Conservation (phyloP, 2,797 vertebrate genomes). For the Sebastes trivittatus region DNA sequence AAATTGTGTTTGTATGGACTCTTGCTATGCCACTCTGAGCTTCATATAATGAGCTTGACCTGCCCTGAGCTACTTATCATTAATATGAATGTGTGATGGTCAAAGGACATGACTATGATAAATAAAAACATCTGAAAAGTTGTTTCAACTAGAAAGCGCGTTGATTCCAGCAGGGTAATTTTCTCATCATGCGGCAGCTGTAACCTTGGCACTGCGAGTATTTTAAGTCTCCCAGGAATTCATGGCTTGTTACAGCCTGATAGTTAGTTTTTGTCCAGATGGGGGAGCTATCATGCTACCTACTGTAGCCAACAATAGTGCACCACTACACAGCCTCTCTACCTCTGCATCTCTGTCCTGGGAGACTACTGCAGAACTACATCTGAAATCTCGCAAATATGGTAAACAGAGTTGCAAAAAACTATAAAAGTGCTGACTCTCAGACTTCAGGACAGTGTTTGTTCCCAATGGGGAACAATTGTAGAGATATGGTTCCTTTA, state of each 20-base stretch:
- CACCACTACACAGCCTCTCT: neutral
- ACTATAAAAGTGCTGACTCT: conserved; percentile 66
- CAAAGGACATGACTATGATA: neutral
- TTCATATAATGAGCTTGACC: conserved; percentile 16
- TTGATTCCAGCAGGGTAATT: conserved; percentile 16
- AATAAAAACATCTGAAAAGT: neutral
- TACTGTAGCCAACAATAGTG: neutral
- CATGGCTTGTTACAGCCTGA: neutral
- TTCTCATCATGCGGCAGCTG: conserved; percentile 29
- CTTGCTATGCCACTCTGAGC: conserved; percentile 17
- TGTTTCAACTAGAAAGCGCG: neutral
- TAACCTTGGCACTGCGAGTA: conserved; percentile 36
- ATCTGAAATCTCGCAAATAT: conserved; percentile 62
- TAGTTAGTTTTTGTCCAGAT: conserved; percentile 57
- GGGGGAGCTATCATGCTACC: conserved; percentile 74
- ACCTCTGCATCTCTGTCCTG: conserved; percentile 40
- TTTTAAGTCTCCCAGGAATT: conserved; percentile 17
- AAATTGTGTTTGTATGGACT: conserved; percentile 46
- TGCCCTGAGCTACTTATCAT: neutral
- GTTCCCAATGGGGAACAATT: conserved; percentile 40
- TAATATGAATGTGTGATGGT: conserved; percentile 2
- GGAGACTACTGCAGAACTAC: conserved; percentile 60
- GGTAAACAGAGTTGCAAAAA: conserved; percentile 61
- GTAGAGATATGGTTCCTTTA: conserved; percentile 22
- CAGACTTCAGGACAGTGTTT: conserved; percentile 40